Conservation (phyloP, 2,797 vertebrate genomes). For the Anableps anableps region DNA sequence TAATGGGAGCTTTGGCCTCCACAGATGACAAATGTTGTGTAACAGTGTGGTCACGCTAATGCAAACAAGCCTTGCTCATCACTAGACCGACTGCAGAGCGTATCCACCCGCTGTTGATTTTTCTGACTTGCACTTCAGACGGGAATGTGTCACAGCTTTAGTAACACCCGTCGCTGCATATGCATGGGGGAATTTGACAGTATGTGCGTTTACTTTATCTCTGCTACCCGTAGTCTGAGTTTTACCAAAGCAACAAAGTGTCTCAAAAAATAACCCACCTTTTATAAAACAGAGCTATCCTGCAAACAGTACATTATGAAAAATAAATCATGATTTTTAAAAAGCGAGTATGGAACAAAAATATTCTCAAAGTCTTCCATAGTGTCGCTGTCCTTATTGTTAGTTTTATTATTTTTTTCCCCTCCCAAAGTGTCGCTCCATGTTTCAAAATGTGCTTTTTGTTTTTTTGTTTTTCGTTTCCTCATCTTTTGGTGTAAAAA, state of each 20-base stretch:
- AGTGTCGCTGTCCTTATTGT: neutral
- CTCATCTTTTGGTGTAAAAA: neutral
- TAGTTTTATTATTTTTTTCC: neutral
- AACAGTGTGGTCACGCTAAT: slow-evolving; percentile 65
- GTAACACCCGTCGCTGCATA: neutral
- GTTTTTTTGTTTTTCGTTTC: neutral
- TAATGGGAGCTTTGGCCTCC: slow-evolving; percentile 72
- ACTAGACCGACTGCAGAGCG: slow-evolving; percentile 26
- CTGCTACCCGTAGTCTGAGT: neutral
- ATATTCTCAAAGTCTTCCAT: neutral
- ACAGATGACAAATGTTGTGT: slow-evolving; percentile 58
- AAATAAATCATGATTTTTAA: neutral
- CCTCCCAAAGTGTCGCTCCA: neutral
- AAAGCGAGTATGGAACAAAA: neutral
- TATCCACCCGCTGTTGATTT: slow-evolving; percentile 7
- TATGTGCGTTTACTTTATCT: neutral
- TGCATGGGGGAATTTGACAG: neutral
- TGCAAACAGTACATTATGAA: neutral
- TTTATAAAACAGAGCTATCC: neutral
- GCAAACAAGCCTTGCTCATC: slow-evolving; percentile 37
- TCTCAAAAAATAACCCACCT: neutral
- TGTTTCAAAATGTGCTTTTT: neutral
- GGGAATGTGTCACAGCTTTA: slow-evolving; percentile 15
- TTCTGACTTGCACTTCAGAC: slow-evolving; percentile 14
- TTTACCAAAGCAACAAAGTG: neutral